These are phyloP conservation scores for Pseudopipra pipra DNA, from an alignment of 2,113 vertebrate species.

Conservation along the genomic window DNA sequence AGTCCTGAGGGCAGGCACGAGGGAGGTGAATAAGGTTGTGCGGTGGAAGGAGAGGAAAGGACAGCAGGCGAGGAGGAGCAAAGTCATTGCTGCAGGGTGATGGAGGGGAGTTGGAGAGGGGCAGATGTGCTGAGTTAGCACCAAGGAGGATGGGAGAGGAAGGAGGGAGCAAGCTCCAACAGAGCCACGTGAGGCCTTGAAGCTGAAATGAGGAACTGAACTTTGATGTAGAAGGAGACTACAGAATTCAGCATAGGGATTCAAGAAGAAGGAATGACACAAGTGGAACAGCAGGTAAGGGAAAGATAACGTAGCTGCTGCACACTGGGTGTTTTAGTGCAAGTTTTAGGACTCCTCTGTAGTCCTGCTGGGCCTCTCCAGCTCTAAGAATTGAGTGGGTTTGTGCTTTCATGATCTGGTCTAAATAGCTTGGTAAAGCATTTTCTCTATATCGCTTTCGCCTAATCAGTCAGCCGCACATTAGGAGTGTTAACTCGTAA, in stretches of 20 bases:
- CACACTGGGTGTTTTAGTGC: not conserved
- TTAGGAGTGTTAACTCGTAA: not conserved
- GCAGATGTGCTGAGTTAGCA: not conserved
- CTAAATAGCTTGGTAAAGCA: not conserved
- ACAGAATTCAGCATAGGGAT: not conserved
- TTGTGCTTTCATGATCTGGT: not conserved
- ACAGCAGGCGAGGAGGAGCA: not conserved
- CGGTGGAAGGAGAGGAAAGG: not conserved
- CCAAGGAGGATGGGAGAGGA: not conserved
- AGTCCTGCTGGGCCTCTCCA: not conserved
- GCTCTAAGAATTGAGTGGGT: slow-evolving; percentile 26
- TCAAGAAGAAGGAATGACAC: slow-evolving; percentile 27
- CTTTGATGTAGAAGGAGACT: slow-evolving; percentile 49
- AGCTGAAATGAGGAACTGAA: slow-evolving; percentile 45
- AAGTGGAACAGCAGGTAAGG: slow-evolving; percentile 57
- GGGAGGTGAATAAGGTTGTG: not conserved
- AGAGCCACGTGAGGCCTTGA: slow-evolving; percentile 5
- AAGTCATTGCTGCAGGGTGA: not conserved
- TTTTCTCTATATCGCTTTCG: not conserved
- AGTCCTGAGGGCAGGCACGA: not conserved
- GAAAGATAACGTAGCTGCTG: slow-evolving; percentile 46
- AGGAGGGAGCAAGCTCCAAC: not conserved
- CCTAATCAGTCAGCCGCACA: not conserved
- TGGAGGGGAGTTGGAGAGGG: not conserved
- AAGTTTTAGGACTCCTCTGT: slow-evolving; percentile 18